Evolutionary conservation across 2,797 vertebrate species (phyloP), one percentile per base, ranked within the genome.

Genomic region (Threskiornis aethiopicus): DNA sequence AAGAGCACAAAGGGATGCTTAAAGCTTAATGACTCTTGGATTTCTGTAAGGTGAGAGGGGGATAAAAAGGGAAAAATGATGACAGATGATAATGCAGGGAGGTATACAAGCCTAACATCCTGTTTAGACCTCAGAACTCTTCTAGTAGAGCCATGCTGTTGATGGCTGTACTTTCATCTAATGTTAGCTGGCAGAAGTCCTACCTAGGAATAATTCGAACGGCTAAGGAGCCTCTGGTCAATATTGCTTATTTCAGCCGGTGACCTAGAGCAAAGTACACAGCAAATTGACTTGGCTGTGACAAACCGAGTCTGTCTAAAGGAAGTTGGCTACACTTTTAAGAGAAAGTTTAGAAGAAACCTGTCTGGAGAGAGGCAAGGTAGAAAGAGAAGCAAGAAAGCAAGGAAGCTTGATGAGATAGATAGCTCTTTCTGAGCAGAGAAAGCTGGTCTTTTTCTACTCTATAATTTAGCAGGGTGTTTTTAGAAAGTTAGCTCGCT

Each of bases 401-500:
- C 35, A 72, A 62, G 42, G 22, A 72, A 90, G 39, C 5, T 2
- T 54, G 72, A 69, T 29, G 57, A 91, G 64, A 58, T 7, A 91
- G 64, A 58, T 7, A 66, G 54, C 18, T 88, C 51, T 51, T 82
- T 90, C 51, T 52, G 54, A 91, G 72, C 51, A 69, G 66, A 90
- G 54, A 76, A 96, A 90, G 49, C 16, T 2, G 3, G 62, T 64
- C 33, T 82, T 90, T 89, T 86, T 69, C 65, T 77, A 67, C 73
- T 66, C 62, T 83, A 4, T 84, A 87, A 96, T 93, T 97, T 89
- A 94, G 41, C 44, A 89, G n/a, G 7, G 41, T 64, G 66, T 82
- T 90, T 90, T 87, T 82, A 86, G 66, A 91, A 95, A 93, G 65
- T 87, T 81, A 92, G 41, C 51, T 95, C 3, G 4, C 47, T 94